phyloP scores from a whole-genome alignment of 2,888 invertebrate species.

The Clanis bilineata region DNA sequence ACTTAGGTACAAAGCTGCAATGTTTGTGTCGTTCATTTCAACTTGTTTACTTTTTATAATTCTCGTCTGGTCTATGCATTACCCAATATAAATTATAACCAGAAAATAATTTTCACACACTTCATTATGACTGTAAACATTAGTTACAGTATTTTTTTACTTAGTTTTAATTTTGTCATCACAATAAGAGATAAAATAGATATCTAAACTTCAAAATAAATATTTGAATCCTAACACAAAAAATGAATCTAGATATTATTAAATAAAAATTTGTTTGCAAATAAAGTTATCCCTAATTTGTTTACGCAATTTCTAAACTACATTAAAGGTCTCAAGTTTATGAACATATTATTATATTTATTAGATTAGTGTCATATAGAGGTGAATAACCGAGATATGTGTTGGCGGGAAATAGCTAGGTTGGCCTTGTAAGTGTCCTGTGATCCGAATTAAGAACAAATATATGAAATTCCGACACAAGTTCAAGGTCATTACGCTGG shows the following conservation, averaged over 20 bases:
- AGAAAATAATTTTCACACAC: not conserved
- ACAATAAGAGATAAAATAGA: no score
- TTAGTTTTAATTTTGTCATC: no score
- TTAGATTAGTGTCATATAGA: not conserved
- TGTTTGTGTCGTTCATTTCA: not conserved
- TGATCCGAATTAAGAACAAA: conserved; percentile 13
- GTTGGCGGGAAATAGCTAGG: conserved; percentile 16
- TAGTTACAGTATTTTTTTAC: no score
- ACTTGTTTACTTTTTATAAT: not conserved
- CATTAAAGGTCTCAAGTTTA: not conserved
- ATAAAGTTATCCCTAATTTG: not conserved
- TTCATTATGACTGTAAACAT: no score
- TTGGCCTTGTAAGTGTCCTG: conserved; percentile 16
- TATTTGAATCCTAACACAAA: no score
- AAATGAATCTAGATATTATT: no score
- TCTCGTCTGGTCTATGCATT: not conserved
- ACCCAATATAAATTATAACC: not conserved
- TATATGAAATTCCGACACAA: conserved; percentile 13
- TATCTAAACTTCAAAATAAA: no score
- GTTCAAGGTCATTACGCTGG: conserved; percentile 5
- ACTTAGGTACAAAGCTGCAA: conserved; percentile 6
- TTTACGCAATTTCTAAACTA: not conserved
- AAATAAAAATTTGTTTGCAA: no score
- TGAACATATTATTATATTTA: not conserved
- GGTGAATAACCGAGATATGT: conserved; percentile 13